phyloP scores from a whole-genome alignment of 1,140 invertebrate genomes.

The Trichonephila clavata region DNA sequence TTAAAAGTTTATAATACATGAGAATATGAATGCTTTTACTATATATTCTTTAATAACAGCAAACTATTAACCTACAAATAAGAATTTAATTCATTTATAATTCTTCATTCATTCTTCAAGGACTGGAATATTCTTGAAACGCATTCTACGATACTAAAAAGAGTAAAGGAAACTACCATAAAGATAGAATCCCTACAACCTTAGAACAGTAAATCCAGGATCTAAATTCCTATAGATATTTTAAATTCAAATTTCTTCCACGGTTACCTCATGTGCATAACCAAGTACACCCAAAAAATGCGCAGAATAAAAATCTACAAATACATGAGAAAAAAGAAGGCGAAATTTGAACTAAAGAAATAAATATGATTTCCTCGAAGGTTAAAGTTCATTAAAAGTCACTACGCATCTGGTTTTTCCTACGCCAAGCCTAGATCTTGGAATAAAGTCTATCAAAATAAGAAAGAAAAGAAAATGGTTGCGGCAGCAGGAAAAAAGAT shows the following conservation, averaged over 20 bases:
- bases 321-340: not conserved
- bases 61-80: too few relatives aligned
- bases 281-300: not conserved
- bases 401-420: not conserved
- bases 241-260: not conserved
- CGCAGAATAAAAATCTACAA: not conserved
- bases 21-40: too few relatives aligned
- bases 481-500: slow-evolving; percentile 10
- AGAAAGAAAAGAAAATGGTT: not conserved
- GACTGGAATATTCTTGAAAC: too few relatives aligned
- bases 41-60: too few relatives aligned
- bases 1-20: too few relatives aligned
- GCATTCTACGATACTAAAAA: too few relatives aligned
- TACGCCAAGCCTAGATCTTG: not conserved
- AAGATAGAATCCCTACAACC: too few relatives aligned
- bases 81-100: too few relatives aligned
- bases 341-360: not conserved
- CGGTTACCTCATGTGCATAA: not conserved
- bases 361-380: slow-evolving; percentile 36
- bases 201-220: too few relatives aligned
- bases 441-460: not conserved
- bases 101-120: too few relatives aligned
- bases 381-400: slow-evolving; percentile 49
- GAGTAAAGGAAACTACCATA: too few relatives aligned
- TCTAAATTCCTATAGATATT: not conserved